Conservation (phyloP, 2,113 vertebrate species). For the Ptilorrhoa leucosticta region DNA sequence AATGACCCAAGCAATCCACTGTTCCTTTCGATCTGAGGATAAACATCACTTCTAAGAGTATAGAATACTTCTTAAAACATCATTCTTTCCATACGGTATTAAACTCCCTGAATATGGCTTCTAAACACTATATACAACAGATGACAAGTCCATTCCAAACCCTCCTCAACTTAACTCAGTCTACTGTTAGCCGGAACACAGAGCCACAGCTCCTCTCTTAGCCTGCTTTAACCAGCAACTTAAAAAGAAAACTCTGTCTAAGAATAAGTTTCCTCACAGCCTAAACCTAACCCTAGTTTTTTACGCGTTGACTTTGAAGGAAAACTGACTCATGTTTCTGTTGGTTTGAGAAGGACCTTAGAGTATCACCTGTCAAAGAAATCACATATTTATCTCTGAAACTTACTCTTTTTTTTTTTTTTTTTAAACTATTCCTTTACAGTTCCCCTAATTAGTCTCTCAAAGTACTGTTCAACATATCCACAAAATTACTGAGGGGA, state of each 20-base stretch:
- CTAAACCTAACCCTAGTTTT: neutral
- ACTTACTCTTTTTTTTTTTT: neutral
- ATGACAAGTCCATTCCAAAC: neutral
- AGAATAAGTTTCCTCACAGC: neutral
- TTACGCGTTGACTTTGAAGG: neutral
- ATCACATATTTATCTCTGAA: neutral
- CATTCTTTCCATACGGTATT: neutral
- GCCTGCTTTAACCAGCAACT: neutral
- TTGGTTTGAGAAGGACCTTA: neutral
- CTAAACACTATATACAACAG: neutral
- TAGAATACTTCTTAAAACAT: neutral
- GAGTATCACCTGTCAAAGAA: neutral
- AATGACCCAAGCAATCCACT: neutral
- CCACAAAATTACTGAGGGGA: neutral
- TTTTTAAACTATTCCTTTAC: neutral
- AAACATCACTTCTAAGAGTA: neutral
- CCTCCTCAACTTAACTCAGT: neutral
- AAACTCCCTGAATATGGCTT: neutral
- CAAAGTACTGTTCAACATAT: neutral
- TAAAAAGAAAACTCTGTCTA: neutral
- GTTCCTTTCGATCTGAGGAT: neutral
- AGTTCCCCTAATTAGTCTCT: neutral
- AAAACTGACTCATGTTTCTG: neutral
- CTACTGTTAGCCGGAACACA: neutral
- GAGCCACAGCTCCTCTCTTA: neutral